Evolutionary conservation across 2,113 vertebrate species (phyloP).

Genomic region (Saimiri boliviensis): DNA sequence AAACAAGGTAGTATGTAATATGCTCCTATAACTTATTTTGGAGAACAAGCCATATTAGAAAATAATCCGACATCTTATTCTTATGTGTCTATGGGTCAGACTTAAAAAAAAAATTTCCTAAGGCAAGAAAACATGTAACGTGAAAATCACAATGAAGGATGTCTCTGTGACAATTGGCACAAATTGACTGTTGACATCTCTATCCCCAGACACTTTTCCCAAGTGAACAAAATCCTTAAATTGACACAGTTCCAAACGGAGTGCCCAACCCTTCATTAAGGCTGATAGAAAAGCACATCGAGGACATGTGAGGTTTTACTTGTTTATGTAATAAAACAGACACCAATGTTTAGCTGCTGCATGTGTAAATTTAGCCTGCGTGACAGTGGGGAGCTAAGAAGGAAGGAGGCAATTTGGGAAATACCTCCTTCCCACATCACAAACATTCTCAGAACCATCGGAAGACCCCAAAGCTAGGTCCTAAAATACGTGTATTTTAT

Average conservation of each 20-base stretch:
- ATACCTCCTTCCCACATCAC: slow-evolving; percentile 30
- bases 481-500: neutral
- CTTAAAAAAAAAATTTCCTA: neutral
- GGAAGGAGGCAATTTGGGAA: slow-evolving; percentile 44
- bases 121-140: slow-evolving; percentile 14
- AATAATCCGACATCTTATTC: neutral
- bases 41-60: neutral
- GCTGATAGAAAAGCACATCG: slow-evolving; percentile 22
- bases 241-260: neutral
- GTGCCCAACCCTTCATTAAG: slow-evolving; percentile 24
- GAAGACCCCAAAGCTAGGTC: slow-evolving; percentile 13
- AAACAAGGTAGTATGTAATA: neutral
- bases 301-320: slow-evolving; percentile 48
- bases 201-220: neutral
- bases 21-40: neutral
- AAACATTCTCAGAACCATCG: neutral
- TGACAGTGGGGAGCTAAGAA: slow-evolving; percentile 1
- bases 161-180: neutral
- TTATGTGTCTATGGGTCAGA: neutral
- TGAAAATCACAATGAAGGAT: neutral
- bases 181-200: neutral
- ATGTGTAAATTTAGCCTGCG: slow-evolving; percentile 42
- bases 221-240: slow-evolving; percentile 21
- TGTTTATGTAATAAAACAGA: slow-evolving; percentile 45
- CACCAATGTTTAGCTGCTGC: slow-evolving; percentile 7